phyloP scores from a whole-genome alignment of 2,113 vertebrate genomes.

The Periophthalmus modestus region DNA sequence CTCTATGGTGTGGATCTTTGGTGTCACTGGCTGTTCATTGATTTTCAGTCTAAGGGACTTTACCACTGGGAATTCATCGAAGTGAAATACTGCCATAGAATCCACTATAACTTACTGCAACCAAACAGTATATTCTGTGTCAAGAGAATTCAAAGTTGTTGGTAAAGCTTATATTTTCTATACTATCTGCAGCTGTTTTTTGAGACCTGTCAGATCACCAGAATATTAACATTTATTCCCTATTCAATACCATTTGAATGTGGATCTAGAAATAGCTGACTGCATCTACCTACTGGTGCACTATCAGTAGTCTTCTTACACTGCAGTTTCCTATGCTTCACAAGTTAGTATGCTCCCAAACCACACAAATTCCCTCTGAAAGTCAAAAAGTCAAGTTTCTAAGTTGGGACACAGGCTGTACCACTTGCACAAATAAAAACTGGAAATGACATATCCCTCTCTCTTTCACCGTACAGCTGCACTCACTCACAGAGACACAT shows the following conservation, averaged over 20 bases:
- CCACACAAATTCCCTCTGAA: neutral
- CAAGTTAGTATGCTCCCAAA: neutral
- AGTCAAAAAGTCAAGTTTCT: conserved; percentile 7
- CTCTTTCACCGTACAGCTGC: conserved; percentile 48
- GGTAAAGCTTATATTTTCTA: neutral
- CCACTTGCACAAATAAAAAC: conserved; percentile 33
- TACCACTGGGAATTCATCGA: neutral
- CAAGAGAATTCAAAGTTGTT: neutral
- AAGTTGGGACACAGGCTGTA: conserved; percentile 15
- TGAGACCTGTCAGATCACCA: neutral
- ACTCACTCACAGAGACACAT: conserved; percentile 48
- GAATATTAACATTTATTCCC: too few species aligned
- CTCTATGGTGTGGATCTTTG: neutral
- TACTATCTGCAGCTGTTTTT: neutral
- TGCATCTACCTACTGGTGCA: neutral
- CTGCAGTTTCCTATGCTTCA: neutral
- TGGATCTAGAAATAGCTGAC: too few species aligned
- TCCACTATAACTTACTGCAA: neutral
- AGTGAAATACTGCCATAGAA: neutral
- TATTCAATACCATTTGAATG: too few species aligned
- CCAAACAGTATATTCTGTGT: neutral
- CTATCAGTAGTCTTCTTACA: neutral
- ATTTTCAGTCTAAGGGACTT: neutral
- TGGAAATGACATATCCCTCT: conserved; percentile 53
- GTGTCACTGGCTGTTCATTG: neutral